Base-by-base conservation (phyloP, 2,888 invertebrate species). In the Acronicta leporina region DNA sequence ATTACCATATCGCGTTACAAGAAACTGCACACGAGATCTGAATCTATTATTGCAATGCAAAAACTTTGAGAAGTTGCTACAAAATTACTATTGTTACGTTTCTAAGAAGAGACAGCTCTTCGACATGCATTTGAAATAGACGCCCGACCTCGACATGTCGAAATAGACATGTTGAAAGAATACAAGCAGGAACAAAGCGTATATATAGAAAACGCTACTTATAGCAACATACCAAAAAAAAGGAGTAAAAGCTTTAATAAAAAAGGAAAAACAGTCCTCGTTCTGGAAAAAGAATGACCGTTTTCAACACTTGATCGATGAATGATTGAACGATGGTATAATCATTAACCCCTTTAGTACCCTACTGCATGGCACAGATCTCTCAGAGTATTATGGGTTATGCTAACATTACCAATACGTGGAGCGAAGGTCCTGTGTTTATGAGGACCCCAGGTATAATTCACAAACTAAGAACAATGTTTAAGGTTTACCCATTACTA, bases 1-100 rank as follows among this genome's bases (percentile, higher is more conserved):
- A 82, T 84, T 84, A 84, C 77, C 82, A 85, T 84, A 82, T 80
- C 77, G 75, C 75, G 76, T 77, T 79, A 77, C 81, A 69, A 74
- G 73, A 75, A 79, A 73, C 77, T 71, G 73, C 72, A 74, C 71
- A 71, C 60, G 69, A 75, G 77, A 81, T 77, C 77, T 75, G 75
- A 78, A 77, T 81, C 77, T 72, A 73, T 75, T 74, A 73, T 68
- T 69, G 56, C 65, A 60, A 69, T 73, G 67, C 70, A 69, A 74
- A 71, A 69, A 66, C 67, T 68, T 69, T 51, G 57, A 62, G 46
- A 64, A 71, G 57, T 60, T 55, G 44, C 56, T 52, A 64, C 64
- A 65, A 62, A 63, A 70, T 55, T 56, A 63, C 63, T 69, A 66
- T 73, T 73, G 69, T 69, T 63, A 54, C 56, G 48, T 45, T 74